Base-by-base conservation (phyloP, 1,140 invertebrate species). In the Magallana ariakensis region DNA sequence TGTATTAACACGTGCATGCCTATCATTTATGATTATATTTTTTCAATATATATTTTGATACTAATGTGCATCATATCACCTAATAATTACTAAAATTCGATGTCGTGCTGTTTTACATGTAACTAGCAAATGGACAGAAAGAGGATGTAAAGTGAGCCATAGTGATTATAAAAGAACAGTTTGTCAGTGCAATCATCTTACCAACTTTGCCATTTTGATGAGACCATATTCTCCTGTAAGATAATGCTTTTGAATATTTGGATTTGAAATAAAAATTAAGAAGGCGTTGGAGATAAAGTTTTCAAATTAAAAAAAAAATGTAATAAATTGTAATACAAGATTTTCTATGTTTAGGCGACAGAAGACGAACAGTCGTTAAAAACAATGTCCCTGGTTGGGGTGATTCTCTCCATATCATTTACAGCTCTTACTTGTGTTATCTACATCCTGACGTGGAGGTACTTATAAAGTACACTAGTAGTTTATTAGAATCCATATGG, bases 181-280 rank as follows among this genome's bases (percentile, higher is more conserved):
- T 33, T 91, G 91, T 66, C 19, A 84, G n/a, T 92, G 91, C 70
- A 87, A 89, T 33, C 91, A 92, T 83, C 80, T 92, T 11, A 92
- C 91, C 16, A 92, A 92, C 70, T 92, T 92, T 70, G 91, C 91
- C 15, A 86, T 92, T 60, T 84, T 92, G 19, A 88, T 92, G 84
- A 91, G 89, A 82, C 91, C 91, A 0, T 88, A 66, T 58, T 53
- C 13, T 80, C 19, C 33, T 15, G 66, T 87, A 86, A 53, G 85
- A 3, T 11, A 60, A 16, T 60, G 15, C n/a, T 16, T 60, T 60
- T 60, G 5, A 11, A 60, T 60, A n/a, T 13, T 16, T 60, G n/a
- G 3, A 13, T 60, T 60, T 2, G 13, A 60, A 16, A n/a, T 6
- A 60, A 16, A 13, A 60, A 60, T 60, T 60, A 16, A n/a, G 16